phyloP scores from a whole-genome alignment of 2,888 invertebrate genomes.

The Spilarctia lutea region DNA sequence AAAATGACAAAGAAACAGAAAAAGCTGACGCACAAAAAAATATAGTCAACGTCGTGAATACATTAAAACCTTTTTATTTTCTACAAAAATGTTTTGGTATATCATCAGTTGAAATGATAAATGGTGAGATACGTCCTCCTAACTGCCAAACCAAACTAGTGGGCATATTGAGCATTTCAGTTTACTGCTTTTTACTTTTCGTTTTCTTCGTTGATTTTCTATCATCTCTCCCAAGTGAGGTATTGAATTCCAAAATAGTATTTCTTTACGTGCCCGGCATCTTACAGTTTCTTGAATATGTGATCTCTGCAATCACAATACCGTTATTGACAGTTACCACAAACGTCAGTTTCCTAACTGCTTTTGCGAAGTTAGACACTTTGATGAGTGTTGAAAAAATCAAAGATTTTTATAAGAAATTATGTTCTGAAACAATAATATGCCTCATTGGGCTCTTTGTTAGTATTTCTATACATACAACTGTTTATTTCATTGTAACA shows the following conservation, averaged over 20 bases:
- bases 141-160: background rate
- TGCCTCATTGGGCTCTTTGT: constrained; percentile 45
- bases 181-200: background rate
- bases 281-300: background rate
- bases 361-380: constrained; percentile 8
- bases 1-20: background rate
- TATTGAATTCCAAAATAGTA: background rate
- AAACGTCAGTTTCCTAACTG: background rate
- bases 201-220: background rate
- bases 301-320: background rate
- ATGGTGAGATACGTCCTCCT: constrained; percentile 1
- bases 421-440: constrained; percentile 21
- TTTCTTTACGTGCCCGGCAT: background rate
- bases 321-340: background rate
- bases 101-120: background rate
- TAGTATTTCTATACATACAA: constrained; percentile 33
- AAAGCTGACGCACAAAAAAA: background rate
- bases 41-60: constrained; percentile 1
- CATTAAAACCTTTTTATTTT: constrained; percentile 7
- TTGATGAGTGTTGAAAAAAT: constrained; percentile 20
- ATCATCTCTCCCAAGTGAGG: background rate
- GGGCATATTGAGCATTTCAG: background rate
- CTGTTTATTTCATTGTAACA: no score
- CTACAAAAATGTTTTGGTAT: constrained; percentile 1
- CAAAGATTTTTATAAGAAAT: constrained; percentile 14